Evolutionary conservation across 2,113 vertebrate species (phyloP), one percentile per base, ranked within the genome.

Genomic region (Arvicanthis niloticus): DNA sequence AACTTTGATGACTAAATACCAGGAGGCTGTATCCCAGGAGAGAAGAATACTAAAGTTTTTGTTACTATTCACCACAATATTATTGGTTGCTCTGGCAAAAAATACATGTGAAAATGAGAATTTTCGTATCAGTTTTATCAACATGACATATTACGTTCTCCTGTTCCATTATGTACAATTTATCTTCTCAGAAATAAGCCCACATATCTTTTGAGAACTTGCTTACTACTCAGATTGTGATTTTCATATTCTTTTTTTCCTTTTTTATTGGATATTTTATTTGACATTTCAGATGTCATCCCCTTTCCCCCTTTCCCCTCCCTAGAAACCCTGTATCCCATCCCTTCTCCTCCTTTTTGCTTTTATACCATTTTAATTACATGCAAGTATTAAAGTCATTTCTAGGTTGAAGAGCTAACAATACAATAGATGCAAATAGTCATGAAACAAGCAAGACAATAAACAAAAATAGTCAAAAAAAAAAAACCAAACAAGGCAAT

Each of bases 71-170:
- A 93, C 29, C 60, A 91, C 60, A 89, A 76, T 77, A 94, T 88
- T 96, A 77, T 68, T 76, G 67, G 78, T 40, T 22, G 4, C 67
- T 82, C 89, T 84, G 48, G 22, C 4, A 48, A 89, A 91, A 24
- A 42, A 37, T 37, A 88, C 15, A 17, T 90, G 91, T 92, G 48
- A 95, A 97, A 93, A 94, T 89, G 29, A 77, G 29, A 81, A 73
- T 95, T 95, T 96, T 89, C 91, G 31, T 60, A 92, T 93, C 76
- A 86, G 70, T 78, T 96, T 91, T 75, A 62, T 58, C 90, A 95
- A 88, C 17, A 75, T 76, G 68, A 40, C 42, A 90, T 67, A 58
- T 70, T 93, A 70, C 73, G 60, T 94, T 92, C 81, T 96, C 89
- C 89, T 75, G 1, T 51, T 65, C 72, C 65, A 92, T 92, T 85